phyloP scores from a whole-genome alignment of 2,113 vertebrate species.

The Thalassoma bifasciatum region DNA sequence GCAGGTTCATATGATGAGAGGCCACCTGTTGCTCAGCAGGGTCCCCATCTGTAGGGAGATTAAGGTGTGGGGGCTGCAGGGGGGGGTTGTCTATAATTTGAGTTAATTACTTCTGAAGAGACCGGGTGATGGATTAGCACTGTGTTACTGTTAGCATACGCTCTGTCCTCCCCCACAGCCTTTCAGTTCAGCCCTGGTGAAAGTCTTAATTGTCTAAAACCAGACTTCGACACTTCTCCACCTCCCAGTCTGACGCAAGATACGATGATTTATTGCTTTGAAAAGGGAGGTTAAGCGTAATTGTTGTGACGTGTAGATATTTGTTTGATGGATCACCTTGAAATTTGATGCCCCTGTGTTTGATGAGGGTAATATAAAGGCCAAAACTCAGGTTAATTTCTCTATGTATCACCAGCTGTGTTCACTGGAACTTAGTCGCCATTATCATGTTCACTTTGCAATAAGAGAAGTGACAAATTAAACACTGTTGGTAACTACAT shows the following conservation, averaged over 20 bases:
- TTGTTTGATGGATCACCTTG: neutral
- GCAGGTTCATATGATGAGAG: constrained; percentile 63
- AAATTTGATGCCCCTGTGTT: neutral
- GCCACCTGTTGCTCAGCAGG: constrained; percentile 81
- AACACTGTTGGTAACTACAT: too few relatives aligned
- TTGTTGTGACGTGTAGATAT: too few relatives aligned
- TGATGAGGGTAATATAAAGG: too few relatives aligned
- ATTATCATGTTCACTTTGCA: neutral
- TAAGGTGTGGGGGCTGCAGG: constrained; percentile 52
- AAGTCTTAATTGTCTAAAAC: constrained; percentile 45
- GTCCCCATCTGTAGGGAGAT: constrained; percentile 77
- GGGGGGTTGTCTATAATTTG: constrained; percentile 63
- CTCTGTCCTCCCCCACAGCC: constrained; percentile 46
- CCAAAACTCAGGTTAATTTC: too few relatives aligned
- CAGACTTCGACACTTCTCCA: constrained; percentile 37
- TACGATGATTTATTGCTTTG: constrained; percentile 24
- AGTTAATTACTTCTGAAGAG: constrained; percentile 75
- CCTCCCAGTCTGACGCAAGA: constrained; percentile 19
- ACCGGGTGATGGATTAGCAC: constrained; percentile 72
- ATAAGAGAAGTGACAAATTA: neutral
- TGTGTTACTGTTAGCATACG: constrained; percentile 64
- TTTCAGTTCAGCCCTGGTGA: constrained; percentile 27
- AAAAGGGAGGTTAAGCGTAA: neutral
- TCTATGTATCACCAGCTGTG: neutral
- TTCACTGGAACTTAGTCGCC: neutral